phyloP scores from a whole-genome alignment of 1,140 invertebrate species.

The Periplaneta americana region DNA sequence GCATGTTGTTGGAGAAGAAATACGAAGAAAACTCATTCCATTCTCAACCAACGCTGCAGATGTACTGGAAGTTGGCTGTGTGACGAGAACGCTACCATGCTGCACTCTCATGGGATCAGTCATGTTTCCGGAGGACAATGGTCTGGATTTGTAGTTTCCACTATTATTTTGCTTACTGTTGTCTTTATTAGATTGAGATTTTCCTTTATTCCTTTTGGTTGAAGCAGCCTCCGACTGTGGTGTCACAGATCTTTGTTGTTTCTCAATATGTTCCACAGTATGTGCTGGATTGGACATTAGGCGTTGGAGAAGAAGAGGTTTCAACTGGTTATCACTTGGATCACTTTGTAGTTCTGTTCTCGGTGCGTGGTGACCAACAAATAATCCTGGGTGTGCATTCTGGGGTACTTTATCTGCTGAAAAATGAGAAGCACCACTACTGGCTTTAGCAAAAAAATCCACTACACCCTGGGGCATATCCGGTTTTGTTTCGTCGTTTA shows the following conservation, averaged over 20 bases:
- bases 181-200: not conserved
- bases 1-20: slow-evolving; percentile 35
- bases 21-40: slow-evolving; percentile 45
- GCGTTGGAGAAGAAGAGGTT: slow-evolving; percentile 54
- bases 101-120: not conserved
- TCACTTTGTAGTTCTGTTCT: slow-evolving; percentile 22
- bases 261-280: slow-evolving; percentile 82
- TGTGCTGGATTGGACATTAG: slow-evolving; percentile 76
- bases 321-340: slow-evolving; percentile 3
- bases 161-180: slow-evolving; percentile 29
- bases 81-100: not conserved
- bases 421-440: slow-evolving; percentile 38
- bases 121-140: not conserved
- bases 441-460: slow-evolving; percentile 79
- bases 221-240: slow-evolving; percentile 37
- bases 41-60: slow-evolving; percentile 37
- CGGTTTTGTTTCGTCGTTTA: slow-evolving; percentile 23
- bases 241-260: slow-evolving; percentile 70
- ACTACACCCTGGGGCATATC: slow-evolving; percentile 70
- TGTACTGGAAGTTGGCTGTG: slow-evolving; percentile 24
- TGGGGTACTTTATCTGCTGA: slow-evolving; percentile 8
- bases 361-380: slow-evolving; percentile 24
- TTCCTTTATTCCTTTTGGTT: slow-evolving; percentile 33
- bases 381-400: slow-evolving; percentile 3
- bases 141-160: not conserved